Percentiles rank a stretch among this genome's conserved stretches.
Conservation (phyloP, 2,113 vertebrate genomes). For the Gambusia holbrooki region DNA sequence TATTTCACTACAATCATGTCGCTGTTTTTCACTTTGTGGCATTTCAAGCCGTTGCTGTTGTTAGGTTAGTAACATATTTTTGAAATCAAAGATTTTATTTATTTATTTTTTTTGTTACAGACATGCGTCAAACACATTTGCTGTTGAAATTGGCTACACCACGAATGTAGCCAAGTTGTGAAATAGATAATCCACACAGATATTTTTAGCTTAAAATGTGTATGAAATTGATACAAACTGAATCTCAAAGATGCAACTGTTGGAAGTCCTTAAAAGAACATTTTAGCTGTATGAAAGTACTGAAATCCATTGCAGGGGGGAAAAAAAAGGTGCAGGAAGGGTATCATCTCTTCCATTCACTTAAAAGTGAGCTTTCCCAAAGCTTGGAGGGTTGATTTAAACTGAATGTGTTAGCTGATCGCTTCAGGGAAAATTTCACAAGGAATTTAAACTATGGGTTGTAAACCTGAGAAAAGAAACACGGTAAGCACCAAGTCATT, state of each 20-base stretch:
- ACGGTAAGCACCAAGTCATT: neutral
- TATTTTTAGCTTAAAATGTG: neutral
- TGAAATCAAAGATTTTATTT: too few species aligned
- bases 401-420: slow-evolving; percentile 6
- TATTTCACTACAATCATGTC: too few species aligned
- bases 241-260: neutral
- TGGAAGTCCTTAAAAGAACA: neutral
- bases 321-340: neutral
- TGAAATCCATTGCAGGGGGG: neutral
- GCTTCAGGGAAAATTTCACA: neutral
- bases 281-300: neutral
- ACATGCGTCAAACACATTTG: neutral
- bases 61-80: neutral
- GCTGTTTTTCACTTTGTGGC: neutral
- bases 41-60: neutral
- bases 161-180: neutral
- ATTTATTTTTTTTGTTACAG: neutral
- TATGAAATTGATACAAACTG: neutral
- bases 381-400: slow-evolving; percentile 3
- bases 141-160: neutral
- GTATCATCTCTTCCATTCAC: neutral
- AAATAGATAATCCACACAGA: neutral
- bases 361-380: slow-evolving; percentile 1
- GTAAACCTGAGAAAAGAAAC: neutral
- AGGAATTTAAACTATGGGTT: slow-evolving; percentile 7